phyloP scores from a whole-genome alignment of 2,888 invertebrate species.

The Agriopis marginaria region DNA sequence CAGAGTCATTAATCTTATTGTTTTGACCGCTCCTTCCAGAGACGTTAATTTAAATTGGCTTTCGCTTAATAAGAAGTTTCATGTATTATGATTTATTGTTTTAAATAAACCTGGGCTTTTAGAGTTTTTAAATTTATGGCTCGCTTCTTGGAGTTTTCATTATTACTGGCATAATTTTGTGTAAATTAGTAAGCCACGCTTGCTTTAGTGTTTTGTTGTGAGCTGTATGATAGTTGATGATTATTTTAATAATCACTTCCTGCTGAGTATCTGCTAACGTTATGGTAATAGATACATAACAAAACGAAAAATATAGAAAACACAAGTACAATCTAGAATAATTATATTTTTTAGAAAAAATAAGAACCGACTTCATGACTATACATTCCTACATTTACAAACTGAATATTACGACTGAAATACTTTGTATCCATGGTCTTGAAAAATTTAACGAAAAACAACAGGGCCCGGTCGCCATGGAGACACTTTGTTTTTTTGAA shows the following conservation, averaged over 20 bases:
- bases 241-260: not conserved
- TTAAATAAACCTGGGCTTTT: constrained; percentile 43
- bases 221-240: not conserved
- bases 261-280: no score
- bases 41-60: constrained; percentile 73
- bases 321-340: no score
- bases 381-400: no score
- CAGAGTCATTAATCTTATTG: constrained; percentile 71
- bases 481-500: no score
- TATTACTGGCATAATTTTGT: constrained; percentile 26
- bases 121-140: constrained; percentile 40
- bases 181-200: constrained; percentile 15
- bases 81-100: constrained; percentile 72
- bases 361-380: no score
- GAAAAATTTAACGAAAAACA: no score
- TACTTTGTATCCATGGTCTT: no score
- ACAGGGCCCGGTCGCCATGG: no score
- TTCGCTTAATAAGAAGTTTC: constrained; percentile 72
- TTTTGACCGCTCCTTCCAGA: constrained; percentile 63
- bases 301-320: no score
- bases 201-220: not conserved
- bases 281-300: no score
- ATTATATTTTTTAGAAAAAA: no score
- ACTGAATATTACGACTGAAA: no score
- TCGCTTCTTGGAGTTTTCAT: constrained; percentile 30